phyloP scores from a whole-genome alignment of 2,888 invertebrate species.

The Lasioglossum oenotherae region DNA sequence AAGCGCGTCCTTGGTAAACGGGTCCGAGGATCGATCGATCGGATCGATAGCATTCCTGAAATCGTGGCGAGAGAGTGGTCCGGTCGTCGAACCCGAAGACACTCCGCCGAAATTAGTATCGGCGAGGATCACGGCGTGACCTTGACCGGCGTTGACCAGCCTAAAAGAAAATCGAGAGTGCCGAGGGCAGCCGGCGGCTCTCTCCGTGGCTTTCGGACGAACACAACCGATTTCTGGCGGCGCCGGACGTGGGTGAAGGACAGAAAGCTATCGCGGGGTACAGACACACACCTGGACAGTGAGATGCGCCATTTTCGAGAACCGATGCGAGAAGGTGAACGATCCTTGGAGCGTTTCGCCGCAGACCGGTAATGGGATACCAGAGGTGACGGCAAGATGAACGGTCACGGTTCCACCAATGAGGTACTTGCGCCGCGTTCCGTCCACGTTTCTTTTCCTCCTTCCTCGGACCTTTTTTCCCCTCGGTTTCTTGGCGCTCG shows the following conservation, averaged over 20 bases:
- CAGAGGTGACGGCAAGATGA: slow-evolving; percentile 82
- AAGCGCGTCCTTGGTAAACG: neutral
- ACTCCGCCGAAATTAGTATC: slow-evolving; percentile 65
- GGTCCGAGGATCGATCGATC: slow-evolving; percentile 40
- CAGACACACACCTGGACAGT: slow-evolving; percentile 17
- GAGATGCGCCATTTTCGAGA: slow-evolving; percentile 74
- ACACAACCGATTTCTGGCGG: neutral
- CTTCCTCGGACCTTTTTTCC: slow-evolving; percentile 42
- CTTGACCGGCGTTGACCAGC: slow-evolving; percentile 66
- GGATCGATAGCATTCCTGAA: slow-evolving; percentile 50
- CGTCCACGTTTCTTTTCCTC: slow-evolving; percentile 62
- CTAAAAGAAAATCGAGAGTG: slow-evolving; percentile 68
- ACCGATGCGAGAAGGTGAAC: slow-evolving; percentile 75
- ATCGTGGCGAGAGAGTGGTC: slow-evolving; percentile 25
- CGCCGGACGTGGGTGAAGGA: neutral
- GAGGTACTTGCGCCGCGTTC: slow-evolving; percentile 77
- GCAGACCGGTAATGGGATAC: slow-evolving; percentile 80
- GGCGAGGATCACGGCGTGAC: slow-evolving; percentile 57
- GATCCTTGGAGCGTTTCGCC: slow-evolving; percentile 74
- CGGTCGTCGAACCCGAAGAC: slow-evolving; percentile 63
- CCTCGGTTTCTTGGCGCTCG: slow-evolving; percentile 51
- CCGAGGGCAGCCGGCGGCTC: neutral
- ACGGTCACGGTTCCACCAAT: slow-evolving; percentile 80
- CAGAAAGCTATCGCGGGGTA: neutral
- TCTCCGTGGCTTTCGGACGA: neutral